Percentiles rank a stretch among this genome's conserved stretches.
phyloP scores from a whole-genome alignment of 64 coral and sea anemone genomes.

The Cladopsammia gracilis region DNA sequence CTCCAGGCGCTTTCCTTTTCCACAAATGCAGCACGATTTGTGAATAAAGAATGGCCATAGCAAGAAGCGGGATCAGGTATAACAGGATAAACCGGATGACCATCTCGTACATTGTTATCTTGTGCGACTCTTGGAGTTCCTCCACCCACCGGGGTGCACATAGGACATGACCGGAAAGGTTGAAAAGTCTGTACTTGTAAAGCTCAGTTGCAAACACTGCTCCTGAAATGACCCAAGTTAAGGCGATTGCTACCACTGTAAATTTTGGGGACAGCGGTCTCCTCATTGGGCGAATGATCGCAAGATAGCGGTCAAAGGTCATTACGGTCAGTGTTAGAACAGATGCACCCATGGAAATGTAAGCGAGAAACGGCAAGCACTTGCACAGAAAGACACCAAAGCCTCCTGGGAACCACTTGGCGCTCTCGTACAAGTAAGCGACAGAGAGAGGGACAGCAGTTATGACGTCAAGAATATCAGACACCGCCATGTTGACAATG shows the following conservation, averaged over 20 bases:
- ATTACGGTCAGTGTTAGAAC: conserved; percentile 79
- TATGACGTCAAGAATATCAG: conserved; percentile 79
- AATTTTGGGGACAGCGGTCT: conserved; percentile 57
- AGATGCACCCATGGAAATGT: conserved; percentile 67
- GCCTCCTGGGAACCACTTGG: conserved; percentile 44
- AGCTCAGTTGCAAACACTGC: conserved; percentile 64
- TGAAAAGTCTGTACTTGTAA: conserved; percentile 49
- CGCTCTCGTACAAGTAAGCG: conserved; percentile 20
- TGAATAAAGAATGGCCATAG: conserved; percentile 81
- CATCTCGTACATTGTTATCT: conserved; percentile 59
- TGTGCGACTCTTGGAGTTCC: background rate
- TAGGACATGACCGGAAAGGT: background rate
- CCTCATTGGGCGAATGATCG: conserved; percentile 84
- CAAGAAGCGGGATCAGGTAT: conserved; percentile 70
- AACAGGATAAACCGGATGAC: conserved; percentile 70
- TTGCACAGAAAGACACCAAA: conserved; percentile 73
- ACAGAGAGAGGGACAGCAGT: conserved; percentile 48
- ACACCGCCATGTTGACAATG: conserved; percentile 83
- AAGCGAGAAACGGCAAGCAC: conserved; percentile 41
- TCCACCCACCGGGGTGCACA: conserved; percentile 69
- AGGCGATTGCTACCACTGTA: conserved; percentile 55
- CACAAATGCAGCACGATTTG: conserved; percentile 87
- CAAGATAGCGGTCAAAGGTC: conserved; percentile 86
- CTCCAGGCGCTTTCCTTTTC: conserved; percentile 84
- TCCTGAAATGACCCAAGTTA: conserved; percentile 77